A percentile compares a stretch with the other conserved stretches of the same genome.
Conservation (phyloP, 2,888 invertebrate species). For the Aricia artaxerxes region DNA sequence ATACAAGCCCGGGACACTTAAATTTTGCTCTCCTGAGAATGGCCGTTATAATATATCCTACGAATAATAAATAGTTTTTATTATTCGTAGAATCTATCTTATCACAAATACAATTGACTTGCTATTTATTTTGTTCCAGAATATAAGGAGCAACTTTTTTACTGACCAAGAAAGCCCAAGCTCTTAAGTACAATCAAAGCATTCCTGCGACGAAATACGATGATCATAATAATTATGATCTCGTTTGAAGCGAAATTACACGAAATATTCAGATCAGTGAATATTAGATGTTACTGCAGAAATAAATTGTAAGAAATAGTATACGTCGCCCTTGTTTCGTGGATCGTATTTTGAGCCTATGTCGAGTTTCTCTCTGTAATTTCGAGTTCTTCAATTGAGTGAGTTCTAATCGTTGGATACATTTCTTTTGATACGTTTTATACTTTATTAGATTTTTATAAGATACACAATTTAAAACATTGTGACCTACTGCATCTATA, state of each 20-base stretch:
- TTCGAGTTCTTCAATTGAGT: not conserved
- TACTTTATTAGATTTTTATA: not conserved
- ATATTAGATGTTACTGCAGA: constrained; percentile 1
- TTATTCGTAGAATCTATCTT: no score
- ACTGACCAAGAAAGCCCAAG: not conserved
- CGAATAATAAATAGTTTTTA: no score
- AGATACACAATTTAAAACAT: not conserved
- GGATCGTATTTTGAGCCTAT: not conserved
- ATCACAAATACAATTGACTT: no score
- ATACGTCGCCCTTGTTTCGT: not conserved
- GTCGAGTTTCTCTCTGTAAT: not conserved
- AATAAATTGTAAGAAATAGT: not conserved
- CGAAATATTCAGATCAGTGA: constrained; percentile 17
- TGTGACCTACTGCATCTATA: no score
- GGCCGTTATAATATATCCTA: no score
- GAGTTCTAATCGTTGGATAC: not conserved
- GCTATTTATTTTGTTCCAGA: not conserved
- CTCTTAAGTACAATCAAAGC: not conserved
- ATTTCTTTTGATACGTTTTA: not conserved
- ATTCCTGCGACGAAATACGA: not conserved
- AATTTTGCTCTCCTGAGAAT: no score
- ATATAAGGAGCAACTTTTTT: not conserved
- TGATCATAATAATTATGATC: not conserved
- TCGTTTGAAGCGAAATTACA: constrained; percentile 13
- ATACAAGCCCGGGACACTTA: no score